Base-by-base conservation (phyloP, 1,140 invertebrate species). In the Calosoma granatense region DNA sequence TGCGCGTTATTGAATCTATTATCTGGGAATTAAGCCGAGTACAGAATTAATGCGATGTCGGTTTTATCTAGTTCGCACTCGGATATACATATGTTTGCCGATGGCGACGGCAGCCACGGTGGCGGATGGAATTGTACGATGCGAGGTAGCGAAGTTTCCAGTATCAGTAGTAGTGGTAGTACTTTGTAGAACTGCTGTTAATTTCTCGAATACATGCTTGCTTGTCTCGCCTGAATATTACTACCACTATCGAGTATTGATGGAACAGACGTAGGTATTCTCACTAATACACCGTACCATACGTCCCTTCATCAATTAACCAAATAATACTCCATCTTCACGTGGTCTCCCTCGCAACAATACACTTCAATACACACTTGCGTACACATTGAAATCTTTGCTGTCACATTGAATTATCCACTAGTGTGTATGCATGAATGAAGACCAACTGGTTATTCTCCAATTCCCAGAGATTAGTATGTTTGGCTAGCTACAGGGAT, bases 61-160 rank as follows among this genome's bases (percentile, higher is more conserved):
- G 41, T 47, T 47, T 47, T 47, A 47, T 47, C 41, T 47, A 47
- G 41, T 47, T 47, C 41, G 41, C 41, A 47, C 41, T 47, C 41
- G 6, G 15, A 47, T 47, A 47, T 47, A 47, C 41, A 47, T 17
- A 47, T 47, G 41, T 47, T 47, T 47, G 41, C 6, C 17, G 41
- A 17, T 47, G 41, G 9, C 4, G 15, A 6, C 3, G 41, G 26
- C n/a, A 36, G 26, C 6, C n/a, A 36, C n/a, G 26, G 26, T 9
- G n/a, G 6, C 6, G n/a, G 26, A 36, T 9, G 6, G 26, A 36
- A 36, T 36, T 9, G 26, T 36, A 36, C 6, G 26, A 6, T 36
- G 26, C n/a, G 6, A 36, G 26, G 6, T 36, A n/a, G 26, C 26
- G n/a, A 36, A 36, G 26, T 36, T 36, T 36, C 26, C 26, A 36